Evolutionary conservation across 2,888 invertebrate species (phyloP).

Genomic region (Heliconius ethilla): DNA sequence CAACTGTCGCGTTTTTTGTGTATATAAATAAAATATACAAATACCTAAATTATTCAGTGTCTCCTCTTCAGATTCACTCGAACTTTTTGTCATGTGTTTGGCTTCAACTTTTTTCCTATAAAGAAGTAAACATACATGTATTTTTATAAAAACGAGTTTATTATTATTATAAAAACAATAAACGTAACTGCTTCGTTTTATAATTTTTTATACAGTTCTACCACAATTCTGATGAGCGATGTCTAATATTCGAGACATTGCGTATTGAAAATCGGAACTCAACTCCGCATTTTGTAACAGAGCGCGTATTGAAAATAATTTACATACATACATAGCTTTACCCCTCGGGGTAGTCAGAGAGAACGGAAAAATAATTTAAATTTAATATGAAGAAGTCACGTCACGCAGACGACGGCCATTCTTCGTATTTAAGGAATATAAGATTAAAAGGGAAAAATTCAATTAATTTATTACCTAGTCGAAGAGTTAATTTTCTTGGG

Average conservation of each 20-base stretch:
- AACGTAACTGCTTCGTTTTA: background rate
- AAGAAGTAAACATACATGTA: conserved; percentile 32
- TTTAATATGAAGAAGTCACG: too few relatives aligned
- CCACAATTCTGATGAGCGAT: too few relatives aligned
- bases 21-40: background rate
- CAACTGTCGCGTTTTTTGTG: background rate
- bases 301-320: background rate
- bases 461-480: conserved; percentile 57
- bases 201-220: too few relatives aligned
- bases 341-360: too few relatives aligned
- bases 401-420: too few relatives aligned
- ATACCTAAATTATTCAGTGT: conserved; percentile 75
- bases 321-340: background rate
- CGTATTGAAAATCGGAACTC: background rate
- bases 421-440: too few relatives aligned
- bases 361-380: too few relatives aligned
- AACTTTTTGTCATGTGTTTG: conserved; percentile 75
- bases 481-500: conserved; percentile 74
- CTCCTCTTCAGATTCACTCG: conserved; percentile 79
- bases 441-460: background rate
- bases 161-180: too few relatives aligned
- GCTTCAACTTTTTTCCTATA: conserved; percentile 82
- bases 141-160: background rate
- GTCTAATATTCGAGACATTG: too few relatives aligned
- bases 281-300: background rate